Base-by-base conservation (phyloP, 2,888 invertebrate species). In the Sylvicola cinctus region DNA sequence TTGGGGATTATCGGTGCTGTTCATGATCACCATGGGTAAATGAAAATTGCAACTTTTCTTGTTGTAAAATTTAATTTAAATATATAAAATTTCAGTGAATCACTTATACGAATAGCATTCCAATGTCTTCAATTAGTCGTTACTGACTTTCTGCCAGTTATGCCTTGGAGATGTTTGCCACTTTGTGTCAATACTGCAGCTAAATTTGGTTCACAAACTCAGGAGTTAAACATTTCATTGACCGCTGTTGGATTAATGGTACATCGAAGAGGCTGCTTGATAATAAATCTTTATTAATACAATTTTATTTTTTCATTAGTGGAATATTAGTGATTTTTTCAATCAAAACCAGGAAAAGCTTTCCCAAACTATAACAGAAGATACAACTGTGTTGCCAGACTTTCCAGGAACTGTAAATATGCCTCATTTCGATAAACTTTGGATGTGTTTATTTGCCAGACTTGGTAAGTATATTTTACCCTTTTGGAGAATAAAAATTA, bases 241-340 rank as follows among this genome's bases (percentile, higher is more conserved):
- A 95, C 95, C 4, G 93, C 96, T 29, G 85, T 98, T 34, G 95
- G 95, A 13, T 65, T 93, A 34, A 80, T 95, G 85, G 91, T 90
- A 55, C 54, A 52, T 37, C 14, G 26, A 26, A 11, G 4, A 7
- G 4, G 10, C 4, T 28, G 4, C 6, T 13, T 28, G 6, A 28
- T n/a, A n/a, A n/a, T n/a, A 25, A 25, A 25, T 8, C 11, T 25
- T 8, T 25, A 25, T 11, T 25, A 25, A 25, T 11, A 25, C 25
- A n/a, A n/a, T n/a, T n/a, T n/a, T 35, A 38, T 63, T 67, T 23
- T n/a, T n/a, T n/a, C n/a, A n/a, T n/a, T 62, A 91, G 90, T 96
- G 95, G 96, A 96, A 95, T 55, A 91, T 96, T 48, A 90, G 93
- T 0, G 96, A 96, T 61, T 93, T 90, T 54, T 77, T 95, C 48